Conservation (phyloP, 37 sponge, comb jelly and placozoan genomes). For the Mnemiopsis leidyi region DNA sequence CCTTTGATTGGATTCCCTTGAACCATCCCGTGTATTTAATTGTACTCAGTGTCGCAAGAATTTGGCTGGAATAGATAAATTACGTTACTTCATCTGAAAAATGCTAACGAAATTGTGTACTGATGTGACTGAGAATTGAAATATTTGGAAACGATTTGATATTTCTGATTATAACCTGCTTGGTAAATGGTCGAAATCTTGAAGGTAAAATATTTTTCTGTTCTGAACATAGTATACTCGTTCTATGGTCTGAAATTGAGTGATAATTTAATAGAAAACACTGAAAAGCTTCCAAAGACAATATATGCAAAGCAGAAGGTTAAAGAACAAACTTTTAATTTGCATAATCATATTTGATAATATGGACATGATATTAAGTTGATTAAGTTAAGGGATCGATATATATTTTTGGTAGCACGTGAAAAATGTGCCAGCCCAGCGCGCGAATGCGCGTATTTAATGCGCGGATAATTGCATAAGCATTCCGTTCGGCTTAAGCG, state of each 20-base stretch:
- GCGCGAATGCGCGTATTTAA: not conserved
- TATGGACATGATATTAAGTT: too few species aligned
- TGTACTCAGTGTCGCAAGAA: constrained; percentile 23
- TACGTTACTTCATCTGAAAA: too few species aligned
- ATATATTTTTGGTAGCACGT: too few species aligned
- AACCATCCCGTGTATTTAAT: constrained; percentile 49
- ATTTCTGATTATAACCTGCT: not conserved
- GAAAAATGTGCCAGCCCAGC: not conserved
- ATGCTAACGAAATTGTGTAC: too few species aligned
- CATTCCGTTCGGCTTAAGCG: not conserved
- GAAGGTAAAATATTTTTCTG: not conserved
- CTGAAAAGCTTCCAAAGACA: too few species aligned
- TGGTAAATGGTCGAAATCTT: constrained; percentile 54
- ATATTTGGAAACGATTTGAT: too few species aligned
- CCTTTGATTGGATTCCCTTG: constrained; percentile 36
- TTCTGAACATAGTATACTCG: constrained; percentile 1
- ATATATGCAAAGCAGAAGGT: too few species aligned
- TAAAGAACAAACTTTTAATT: too few species aligned
- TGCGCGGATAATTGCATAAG: not conserved
- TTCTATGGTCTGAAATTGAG: constrained; percentile 46
- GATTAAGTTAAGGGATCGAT: too few species aligned
- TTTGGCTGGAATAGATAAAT: constrained; percentile 9
- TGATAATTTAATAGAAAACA: not conserved
- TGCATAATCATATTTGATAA: too few species aligned
- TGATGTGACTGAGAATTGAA: too few species aligned